Base-by-base conservation (phyloP, 53 echinoderm and acorn worm genomes). In the Patiria pectinifera region DNA sequence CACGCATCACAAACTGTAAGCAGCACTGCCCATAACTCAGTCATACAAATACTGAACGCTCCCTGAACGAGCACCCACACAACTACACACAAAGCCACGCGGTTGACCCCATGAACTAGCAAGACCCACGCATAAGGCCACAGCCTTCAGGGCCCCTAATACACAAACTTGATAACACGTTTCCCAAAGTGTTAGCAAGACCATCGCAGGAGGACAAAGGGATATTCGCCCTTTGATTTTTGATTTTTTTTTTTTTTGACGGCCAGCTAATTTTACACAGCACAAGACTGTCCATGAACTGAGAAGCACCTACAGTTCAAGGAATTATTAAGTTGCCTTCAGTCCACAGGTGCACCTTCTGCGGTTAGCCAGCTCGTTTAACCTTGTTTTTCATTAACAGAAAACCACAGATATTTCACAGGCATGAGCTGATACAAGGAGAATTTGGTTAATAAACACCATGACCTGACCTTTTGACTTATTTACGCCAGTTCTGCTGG, bases 101-200 rank as follows among this genome's bases (percentile, higher is more conserved):
- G 3, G 66, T 74, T 84, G 69, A 63, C 84, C 84, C 63, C 35
- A 23, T 58, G 2, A 87, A 26, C 61, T 60, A 76, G 6, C 76
- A 76, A 59, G 59, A 76, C 53, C 77, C 12, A 21, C 11, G 69
- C 6, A 8, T 8, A 76, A 43, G 87, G 87, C 74, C 77, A 43
- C 6, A 76, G 71, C 87, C 87, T 77, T 87, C 87, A 87, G 87
- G 87, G 53, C 53, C 87, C 87, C 76, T 87, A 76, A 87, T 87
- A 77, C 76, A 87, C 49, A 74, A 76, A 87, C 87, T 59, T 76
- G 87, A 87, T 87, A 87, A 87, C 87, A 87, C 47, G 19, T 43
- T 66, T 66, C 85, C 45, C 85, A 70, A 85, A 48, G 25, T 83
- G 83, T 83, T 83, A 61, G 83, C 62, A 23, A 83, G 24, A 83